phyloP scores from a whole-genome alignment of 2,797 vertebrate genomes.

The Ambastaia sidthimunki region DNA sequence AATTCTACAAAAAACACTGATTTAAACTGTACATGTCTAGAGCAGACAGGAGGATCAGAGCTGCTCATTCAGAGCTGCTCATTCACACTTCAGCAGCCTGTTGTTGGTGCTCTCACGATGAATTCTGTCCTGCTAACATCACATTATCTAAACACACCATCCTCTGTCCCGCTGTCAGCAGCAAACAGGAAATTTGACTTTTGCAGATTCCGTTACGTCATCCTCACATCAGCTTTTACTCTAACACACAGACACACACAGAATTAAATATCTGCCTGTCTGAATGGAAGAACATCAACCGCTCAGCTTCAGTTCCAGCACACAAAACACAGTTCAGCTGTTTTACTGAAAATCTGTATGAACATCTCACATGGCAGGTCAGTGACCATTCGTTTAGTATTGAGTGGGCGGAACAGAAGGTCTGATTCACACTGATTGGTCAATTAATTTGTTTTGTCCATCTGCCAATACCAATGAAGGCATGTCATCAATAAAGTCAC shows the following conservation, averaged over 20 bases:
- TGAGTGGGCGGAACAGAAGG: conserved; percentile 49
- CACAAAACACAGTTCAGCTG: conserved; percentile 33
- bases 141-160: conserved; percentile 66
- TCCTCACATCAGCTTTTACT: conserved; percentile 60
- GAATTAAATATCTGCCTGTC: conserved; percentile 51
- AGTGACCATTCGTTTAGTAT: conserved; percentile 71
- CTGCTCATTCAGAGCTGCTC: conserved; percentile 41
- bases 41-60: conserved; percentile 8
- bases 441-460: conserved; percentile 74
- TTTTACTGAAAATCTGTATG: conserved; percentile 50
- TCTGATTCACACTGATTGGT: conserved; percentile 63
- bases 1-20: background rate
- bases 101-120: conserved; percentile 60
- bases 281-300: conserved; percentile 50
- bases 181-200: conserved; percentile 75
- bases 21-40: conserved; percentile 4
- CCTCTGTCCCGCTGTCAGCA: conserved; percentile 67
- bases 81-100: conserved; percentile 58
- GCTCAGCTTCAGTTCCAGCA: conserved; percentile 60
- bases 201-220: conserved; percentile 71
- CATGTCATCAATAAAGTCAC: conserved; percentile 78
- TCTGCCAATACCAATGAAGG: conserved; percentile 80
- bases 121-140: conserved; percentile 66
- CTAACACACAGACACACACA: conserved; percentile 14
- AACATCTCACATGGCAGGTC: conserved; percentile 65